Base-by-base conservation (phyloP, 2,797 vertebrate genomes). In the Acipenser oxyrinchus region DNA sequence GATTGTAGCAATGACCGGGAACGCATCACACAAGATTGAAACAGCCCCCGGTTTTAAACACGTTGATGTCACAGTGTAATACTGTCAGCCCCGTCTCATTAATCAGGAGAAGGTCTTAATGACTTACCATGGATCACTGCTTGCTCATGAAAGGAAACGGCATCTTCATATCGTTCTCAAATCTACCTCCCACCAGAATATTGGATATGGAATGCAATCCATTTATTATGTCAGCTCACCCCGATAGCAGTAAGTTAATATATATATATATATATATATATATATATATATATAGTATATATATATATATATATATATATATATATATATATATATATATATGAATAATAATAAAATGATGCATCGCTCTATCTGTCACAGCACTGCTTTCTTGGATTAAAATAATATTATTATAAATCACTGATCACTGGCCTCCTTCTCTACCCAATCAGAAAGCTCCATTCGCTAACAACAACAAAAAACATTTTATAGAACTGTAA, bases 121-220 rank as follows among this genome's bases (percentile, higher is more conserved):
- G 10, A 18, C 48, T 37, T 37, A 18, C 18, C 18, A 62, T 37
- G 60, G 60, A 62, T 62, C 60, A 62, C 15, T 62, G 60, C 7
- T 18, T 23, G 60, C 60, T 23, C 48, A 23, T 48, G 18, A 62
- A 62, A 62, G 60, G 15, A 58, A 58, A 58, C 48, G 60, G 10
- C 60, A 48, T 18, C 57, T 12, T 15, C 11, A 13, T 48, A 13
- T 60, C 7, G 55, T 13, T 49, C 53, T 6, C 8, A 49, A 49
- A 66, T 57, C 53, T 15, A 37, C 18, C 11, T 23, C n/a, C 65
- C 57, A 50, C 55, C 65, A 66, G 59, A 48, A 66, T n/a, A 48
- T 13, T 13, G 55, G 10, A 66, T 48, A 57, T 37, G 52, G 15
- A 9, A 23, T 50, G 58, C 57, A 66, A 66, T 59, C 50, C n/a